Percentiles rank a stretch among this genome's conserved stretches.
phyloP scores from a whole-genome alignment of 2,888 invertebrate species.

The Pristionchus entomophagus region DNA sequence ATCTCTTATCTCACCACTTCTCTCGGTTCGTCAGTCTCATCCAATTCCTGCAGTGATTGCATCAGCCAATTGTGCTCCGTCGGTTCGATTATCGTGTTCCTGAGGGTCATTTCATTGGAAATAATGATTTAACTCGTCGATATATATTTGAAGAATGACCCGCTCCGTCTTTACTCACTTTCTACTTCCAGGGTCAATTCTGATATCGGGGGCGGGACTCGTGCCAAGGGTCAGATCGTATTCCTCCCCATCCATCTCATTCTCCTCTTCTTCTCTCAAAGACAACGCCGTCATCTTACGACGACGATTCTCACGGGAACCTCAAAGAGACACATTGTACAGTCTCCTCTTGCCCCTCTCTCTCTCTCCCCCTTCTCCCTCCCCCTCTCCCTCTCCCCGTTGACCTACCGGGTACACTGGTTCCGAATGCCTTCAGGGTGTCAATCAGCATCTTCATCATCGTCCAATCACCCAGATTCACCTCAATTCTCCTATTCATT shows the following conservation, averaged over 20 bases:
- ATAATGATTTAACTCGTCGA: too few relatives aligned
- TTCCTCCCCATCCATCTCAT: conserved; percentile 39
- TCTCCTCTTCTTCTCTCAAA: conserved; percentile 38
- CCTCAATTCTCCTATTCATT: conserved; percentile 44
- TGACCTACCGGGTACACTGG: conserved; percentile 55
- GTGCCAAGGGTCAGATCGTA: conserved; percentile 7
- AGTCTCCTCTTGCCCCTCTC: neutral
- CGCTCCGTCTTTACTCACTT: too few relatives aligned
- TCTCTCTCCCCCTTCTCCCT: neutral
- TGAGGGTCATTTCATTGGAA: too few relatives aligned
- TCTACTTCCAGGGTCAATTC: conserved; percentile 8
- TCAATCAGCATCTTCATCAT: conserved; percentile 72
- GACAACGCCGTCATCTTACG: conserved; percentile 22
- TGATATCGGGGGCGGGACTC: conserved; percentile 5
- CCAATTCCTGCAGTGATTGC: conserved; percentile 47
- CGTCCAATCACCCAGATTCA: conserved; percentile 75
- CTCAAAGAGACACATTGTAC: neutral
- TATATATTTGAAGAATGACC: too few relatives aligned
- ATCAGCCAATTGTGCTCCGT: conserved; percentile 37
- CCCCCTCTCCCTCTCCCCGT: too few relatives aligned
- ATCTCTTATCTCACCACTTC: conserved; percentile 12
- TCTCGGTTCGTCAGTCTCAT: conserved; percentile 37
- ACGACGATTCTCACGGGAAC: conserved; percentile 30
- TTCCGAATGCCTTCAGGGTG: conserved; percentile 67
- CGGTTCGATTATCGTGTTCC: conserved; percentile 41